These are phyloP conservation scores for Archips crataeganus DNA, from an alignment of 2,888 invertebrate species.

Conservation along the genomic window DNA sequence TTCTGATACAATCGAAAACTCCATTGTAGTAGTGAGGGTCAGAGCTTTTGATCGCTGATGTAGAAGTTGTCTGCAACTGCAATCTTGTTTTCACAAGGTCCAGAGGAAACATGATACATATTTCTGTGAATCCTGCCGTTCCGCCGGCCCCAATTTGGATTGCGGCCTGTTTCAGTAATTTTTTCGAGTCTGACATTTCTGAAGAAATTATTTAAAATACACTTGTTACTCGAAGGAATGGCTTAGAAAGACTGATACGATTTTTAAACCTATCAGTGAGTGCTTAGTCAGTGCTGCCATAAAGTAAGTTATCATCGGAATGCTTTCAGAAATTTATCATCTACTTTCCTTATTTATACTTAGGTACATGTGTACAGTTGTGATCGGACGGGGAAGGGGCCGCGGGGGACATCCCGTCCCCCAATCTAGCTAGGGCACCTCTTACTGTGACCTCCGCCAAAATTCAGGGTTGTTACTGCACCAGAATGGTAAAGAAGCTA, in stretches of 20 bases:
- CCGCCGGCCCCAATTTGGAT: constrained; percentile 95
- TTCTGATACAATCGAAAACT: constrained; percentile 93
- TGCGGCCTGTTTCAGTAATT: constrained; percentile 88
- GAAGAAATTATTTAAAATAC: not conserved
- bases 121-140: constrained; percentile 96
- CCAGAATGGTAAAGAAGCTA: no score
- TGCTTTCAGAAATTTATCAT: not conserved
- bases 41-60: constrained; percentile 51
- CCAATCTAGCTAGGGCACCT: no score
- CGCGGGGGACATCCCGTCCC: no score
- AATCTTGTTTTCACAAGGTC: constrained; percentile 96
- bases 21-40: constrained; percentile 90
- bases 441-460: no score
- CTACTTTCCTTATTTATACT: not conserved
- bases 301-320: not conserved
- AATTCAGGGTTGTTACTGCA: no score
- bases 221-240: not conserved
- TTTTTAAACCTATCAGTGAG: not conserved
- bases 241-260: not conserved
- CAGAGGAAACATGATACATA: constrained; percentile 98
- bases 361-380: no score
- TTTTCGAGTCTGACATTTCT: constrained; percentile 72
- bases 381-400: no score
- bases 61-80: constrained; percentile 69
- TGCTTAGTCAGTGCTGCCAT: not conserved